Percentiles rank a stretch among this genome's conserved stretches.
These are phyloP conservation scores for Drosophila nr. perissopoda DNA, from an alignment of 2,888 invertebrate genomes.

Conservation along the genomic window DNA sequence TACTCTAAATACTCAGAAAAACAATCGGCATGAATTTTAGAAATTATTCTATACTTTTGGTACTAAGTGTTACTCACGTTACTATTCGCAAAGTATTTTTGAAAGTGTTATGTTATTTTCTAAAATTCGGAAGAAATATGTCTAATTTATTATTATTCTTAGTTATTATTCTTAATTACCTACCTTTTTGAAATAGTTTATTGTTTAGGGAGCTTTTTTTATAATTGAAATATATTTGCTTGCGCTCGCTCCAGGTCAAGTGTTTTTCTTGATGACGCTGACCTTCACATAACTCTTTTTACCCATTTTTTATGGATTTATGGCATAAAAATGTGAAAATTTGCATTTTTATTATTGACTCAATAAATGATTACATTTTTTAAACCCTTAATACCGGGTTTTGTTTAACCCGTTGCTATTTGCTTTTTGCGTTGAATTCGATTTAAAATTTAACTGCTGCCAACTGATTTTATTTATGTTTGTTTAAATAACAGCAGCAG, in stretches of 20 bases:
- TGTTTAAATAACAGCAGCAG: not conserved
- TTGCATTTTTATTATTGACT: not conserved
- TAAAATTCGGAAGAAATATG: not conserved
- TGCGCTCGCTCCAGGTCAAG: not conserved
- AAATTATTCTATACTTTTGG: not conserved
- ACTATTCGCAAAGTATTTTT: not conserved
- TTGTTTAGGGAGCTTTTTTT: too few relatives aligned
- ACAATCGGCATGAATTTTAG: not conserved
- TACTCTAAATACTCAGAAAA: not conserved
- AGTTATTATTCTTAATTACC: not conserved
- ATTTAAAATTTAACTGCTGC: slow-evolving; percentile 38
- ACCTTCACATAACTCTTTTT: not conserved
- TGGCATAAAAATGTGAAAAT: not conserved
- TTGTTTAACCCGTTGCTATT: slow-evolving; percentile 14
- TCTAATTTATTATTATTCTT: not conserved
- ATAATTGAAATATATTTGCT: too few relatives aligned
- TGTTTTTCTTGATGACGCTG: not conserved
- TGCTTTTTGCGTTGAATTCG: slow-evolving; percentile 42
- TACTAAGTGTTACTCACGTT: too few relatives aligned
- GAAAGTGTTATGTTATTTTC: not conserved
- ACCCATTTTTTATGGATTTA: not conserved
- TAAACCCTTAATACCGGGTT: not conserved
- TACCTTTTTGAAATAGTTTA: not conserved
- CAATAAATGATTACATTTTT: not conserved
- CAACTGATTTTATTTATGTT: slow-evolving; percentile 41